phyloP scores from a whole-genome alignment of 2,797 vertebrate species.

The Notamacropus eugenii region DNA sequence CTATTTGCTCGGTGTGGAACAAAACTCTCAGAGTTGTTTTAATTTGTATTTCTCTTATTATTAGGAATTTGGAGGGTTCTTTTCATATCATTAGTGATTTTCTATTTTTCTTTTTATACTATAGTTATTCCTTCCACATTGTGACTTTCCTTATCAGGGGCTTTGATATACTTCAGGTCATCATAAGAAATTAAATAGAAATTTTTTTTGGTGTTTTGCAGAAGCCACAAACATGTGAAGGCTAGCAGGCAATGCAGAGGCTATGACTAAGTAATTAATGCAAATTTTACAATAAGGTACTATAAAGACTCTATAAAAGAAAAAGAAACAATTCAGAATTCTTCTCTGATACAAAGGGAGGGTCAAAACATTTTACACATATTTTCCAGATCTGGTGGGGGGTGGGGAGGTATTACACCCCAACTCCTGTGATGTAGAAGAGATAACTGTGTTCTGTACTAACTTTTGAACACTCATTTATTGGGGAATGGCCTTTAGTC shows the following conservation, averaged over 20 bases:
- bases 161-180: background rate
- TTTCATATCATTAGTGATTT: background rate
- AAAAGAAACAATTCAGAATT: background rate
- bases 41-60: background rate
- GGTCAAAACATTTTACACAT: background rate
- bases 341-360: background rate
- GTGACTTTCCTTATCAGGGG: background rate
- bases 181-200: background rate
- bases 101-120: background rate
- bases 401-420: fast-evolving
- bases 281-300: background rate
- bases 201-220: background rate
- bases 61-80: background rate
- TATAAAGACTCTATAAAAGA: background rate
- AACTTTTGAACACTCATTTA: background rate
- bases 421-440: background rate
- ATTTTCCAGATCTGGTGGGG: background rate
- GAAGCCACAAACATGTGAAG: background rate
- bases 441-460: background rate
- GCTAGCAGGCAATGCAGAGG: background rate
- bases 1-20: background rate
- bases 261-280: background rate
- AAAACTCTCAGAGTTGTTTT: background rate
- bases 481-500: background rate
- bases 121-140: background rate